phyloP scores from a whole-genome alignment of 2,797 vertebrate species.

The Cossypha dichroa region DNA sequence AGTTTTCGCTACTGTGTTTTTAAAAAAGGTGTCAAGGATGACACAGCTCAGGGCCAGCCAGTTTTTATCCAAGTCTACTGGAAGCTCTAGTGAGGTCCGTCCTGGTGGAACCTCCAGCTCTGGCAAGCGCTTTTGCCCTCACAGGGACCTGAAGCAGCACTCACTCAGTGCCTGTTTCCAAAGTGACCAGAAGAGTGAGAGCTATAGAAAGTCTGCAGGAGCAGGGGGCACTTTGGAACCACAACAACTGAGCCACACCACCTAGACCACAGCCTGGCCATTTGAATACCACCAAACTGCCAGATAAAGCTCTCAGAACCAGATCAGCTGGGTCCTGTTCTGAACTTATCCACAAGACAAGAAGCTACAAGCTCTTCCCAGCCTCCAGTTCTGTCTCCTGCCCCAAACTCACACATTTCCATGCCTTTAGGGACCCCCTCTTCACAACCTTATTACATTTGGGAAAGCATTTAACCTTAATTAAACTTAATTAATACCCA shows the following conservation, averaged over 20 bases:
- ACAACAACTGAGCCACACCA: background rate
- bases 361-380: background rate
- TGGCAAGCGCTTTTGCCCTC: background rate
- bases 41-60: background rate
- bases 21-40: background rate
- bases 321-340: background rate
- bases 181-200: background rate
- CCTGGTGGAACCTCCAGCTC: background rate
- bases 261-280: background rate
- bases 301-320: background rate
- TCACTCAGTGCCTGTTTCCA: rapidly evolving
- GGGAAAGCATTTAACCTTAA: background rate
- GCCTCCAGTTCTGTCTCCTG: background rate
- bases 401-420: background rate
- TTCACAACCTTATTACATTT: background rate
- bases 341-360: background rate
- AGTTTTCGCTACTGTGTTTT: background rate
- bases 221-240: background rate
- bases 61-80: background rate
- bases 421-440: rapidly evolving
- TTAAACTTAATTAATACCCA: background rate
- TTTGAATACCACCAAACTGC: background rate
- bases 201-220: background rate
- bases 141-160: background rate
- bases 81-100: background rate